Percentiles rank a stretch among this genome's conserved stretches.
Evolutionary conservation across 37 sponge, comb jelly and placozoan species (phyloP).

Genomic region (Ephydatia muelleri): DNA sequence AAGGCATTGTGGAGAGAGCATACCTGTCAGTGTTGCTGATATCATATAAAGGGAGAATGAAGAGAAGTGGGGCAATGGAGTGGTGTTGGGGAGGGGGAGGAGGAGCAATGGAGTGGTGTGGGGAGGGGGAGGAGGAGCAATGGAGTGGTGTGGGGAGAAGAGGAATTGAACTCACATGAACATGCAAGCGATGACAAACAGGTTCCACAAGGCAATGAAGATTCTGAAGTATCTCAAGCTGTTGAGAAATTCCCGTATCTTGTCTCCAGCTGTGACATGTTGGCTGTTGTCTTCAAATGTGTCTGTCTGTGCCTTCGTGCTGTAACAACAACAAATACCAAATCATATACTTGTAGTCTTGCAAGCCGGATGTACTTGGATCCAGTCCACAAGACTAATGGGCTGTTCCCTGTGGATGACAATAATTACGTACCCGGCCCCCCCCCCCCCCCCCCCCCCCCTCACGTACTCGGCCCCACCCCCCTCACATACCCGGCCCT

Average conservation of each 20-base stretch:
- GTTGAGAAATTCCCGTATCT: constrained; percentile 69
- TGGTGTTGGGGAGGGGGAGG: too few species aligned
- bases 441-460: too few species aligned
- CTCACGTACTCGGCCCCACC: too few species aligned
- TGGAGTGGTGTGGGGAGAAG: not conserved
- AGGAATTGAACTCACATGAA: constrained; percentile 61
- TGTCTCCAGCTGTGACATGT: constrained; percentile 57
- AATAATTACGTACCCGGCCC: too few species aligned
- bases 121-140: not conserved
- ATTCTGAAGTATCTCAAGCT: constrained; percentile 83
- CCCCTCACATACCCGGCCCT: too few species aligned
- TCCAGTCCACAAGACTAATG: too few species aligned
- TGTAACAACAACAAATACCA: constrained; percentile 10
- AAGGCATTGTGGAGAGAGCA: not conserved
- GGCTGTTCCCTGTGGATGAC: too few species aligned
- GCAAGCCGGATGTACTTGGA: too few species aligned
- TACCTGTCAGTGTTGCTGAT: too few species aligned
- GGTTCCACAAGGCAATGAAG: constrained; percentile 92
- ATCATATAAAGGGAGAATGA: too few species aligned
- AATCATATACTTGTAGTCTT: too few species aligned
- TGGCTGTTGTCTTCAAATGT: constrained; percentile 48
- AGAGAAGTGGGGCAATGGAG: not conserved
- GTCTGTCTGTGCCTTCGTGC: constrained; percentile 30
- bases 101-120: not conserved
- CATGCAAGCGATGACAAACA: constrained; percentile 80